Percentiles rank a stretch among this genome's conserved stretches.
Evolutionary conservation across 2,797 vertebrate species (phyloP).

Genomic region (Danio kyathit): DNA sequence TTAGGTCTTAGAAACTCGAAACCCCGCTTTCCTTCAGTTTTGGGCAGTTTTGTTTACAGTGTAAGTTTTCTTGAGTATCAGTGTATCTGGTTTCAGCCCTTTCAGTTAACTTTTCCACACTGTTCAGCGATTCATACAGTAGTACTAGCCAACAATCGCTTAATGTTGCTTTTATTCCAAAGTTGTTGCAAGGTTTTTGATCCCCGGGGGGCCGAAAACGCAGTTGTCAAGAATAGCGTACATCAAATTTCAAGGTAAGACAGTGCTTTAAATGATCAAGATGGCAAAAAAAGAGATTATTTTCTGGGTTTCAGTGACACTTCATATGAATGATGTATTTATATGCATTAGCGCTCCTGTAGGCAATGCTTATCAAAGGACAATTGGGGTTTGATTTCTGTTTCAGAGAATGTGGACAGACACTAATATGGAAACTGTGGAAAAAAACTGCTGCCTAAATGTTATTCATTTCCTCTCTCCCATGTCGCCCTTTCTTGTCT

Average conservation of each 20-base stretch:
- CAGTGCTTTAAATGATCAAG: conserved; percentile 19
- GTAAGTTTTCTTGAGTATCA: conserved; percentile 6
- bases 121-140: neutral
- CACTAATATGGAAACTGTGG: conserved; percentile 59
- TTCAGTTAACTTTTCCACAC: conserved; percentile 10
- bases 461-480: conserved; percentile 45
- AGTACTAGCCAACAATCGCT: conserved; percentile 12
- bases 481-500: conserved; percentile 33
- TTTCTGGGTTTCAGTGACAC: conserved; percentile 24
- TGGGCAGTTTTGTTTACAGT: conserved; percentile 20
- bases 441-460: conserved; percentile 47
- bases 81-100: conserved; percentile 12
- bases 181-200: conserved; percentile 77
- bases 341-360: conserved; percentile 40
- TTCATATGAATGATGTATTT: conserved; percentile 41
- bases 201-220: conserved; percentile 76
- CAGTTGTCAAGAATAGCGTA: conserved; percentile 78
- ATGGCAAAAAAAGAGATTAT: neutral
- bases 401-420: conserved; percentile 30
- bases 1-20: conserved; percentile 42
- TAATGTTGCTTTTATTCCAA: conserved; percentile 65
- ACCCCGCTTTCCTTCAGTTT: conserved; percentile 28
- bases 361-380: conserved; percentile 22
- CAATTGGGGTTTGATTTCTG: conserved; percentile 28
- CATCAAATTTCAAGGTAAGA: conserved; percentile 79